Evolutionary conservation across 37 sponge, comb jelly and placozoan species (phyloP).

Genomic region (Beroe ovata): DNA sequence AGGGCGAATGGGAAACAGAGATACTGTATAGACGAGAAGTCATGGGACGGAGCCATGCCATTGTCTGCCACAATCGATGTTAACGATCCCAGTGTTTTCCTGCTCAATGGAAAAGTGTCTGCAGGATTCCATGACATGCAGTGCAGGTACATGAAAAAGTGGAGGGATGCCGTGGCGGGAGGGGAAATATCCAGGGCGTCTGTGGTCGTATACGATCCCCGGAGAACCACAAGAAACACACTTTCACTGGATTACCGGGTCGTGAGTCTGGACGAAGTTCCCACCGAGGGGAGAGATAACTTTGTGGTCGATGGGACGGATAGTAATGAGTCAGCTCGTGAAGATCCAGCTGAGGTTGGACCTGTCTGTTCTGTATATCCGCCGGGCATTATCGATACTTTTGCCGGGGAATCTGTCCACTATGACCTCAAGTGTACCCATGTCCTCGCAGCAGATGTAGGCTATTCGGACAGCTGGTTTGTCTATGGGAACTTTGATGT

Average conservation of each 20-base stretch:
- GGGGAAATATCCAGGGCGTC: neutral
- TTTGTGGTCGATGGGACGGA: neutral
- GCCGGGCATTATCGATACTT: neutral
- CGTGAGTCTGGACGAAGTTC: neutral
- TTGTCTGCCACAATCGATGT: neutral
- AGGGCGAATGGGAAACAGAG: neutral
- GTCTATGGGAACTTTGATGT: conserved; percentile 8
- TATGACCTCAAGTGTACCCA: conserved; percentile 22
- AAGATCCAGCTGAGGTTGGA: neutral
- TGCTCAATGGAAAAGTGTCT: neutral
- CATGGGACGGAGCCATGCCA: neutral
- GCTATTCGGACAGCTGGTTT: neutral
- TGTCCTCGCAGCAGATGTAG: conserved; percentile 14
- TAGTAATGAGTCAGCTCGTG: neutral
- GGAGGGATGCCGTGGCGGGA: neutral
- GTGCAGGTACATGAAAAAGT: neutral
- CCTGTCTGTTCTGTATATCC: conserved; percentile 2
- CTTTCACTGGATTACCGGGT: neutral
- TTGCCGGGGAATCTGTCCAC: neutral
- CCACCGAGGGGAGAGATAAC: neutral
- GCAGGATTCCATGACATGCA: neutral
- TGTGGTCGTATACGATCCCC: neutral
- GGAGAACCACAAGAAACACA: neutral
- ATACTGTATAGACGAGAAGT: conserved; percentile 7
- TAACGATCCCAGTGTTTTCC: neutral